Base-by-base conservation (phyloP, 1,140 invertebrate genomes). In the Globodera rostochiensis region DNA sequence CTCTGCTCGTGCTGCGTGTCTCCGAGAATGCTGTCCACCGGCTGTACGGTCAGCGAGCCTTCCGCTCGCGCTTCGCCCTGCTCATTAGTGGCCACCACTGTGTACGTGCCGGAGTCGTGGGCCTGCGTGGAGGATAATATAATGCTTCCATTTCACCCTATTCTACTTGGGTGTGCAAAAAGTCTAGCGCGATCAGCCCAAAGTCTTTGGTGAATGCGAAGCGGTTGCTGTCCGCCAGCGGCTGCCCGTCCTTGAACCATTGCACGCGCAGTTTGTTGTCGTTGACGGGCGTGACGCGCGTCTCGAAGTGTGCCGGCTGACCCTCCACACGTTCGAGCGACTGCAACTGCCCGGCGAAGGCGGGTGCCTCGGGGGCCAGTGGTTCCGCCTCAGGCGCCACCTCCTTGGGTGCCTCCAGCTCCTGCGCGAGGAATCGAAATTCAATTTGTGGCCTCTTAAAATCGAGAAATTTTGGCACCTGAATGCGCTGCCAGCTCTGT, bases 301-400 rank as follows among this genome's bases (percentile, higher is more conserved):
- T 97, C 90, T 98, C 96, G 88, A 99, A 98, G 77, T 95, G 93
- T 0, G 96, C 94, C 0, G 94, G 93, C 91, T 98, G 95, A 11
- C 94, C 94, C 91, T 97, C 95, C 86, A 88, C 84, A 21, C 87
- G 80, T 25, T 88, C 87, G 60, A 89, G 77, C 21, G 70, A 80
- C 21, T 87, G 82, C 50, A 88, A 69, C 13, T 81, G 82, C 36
- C 87, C 84, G 9, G 85, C 80, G 76, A 88, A 87, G 80, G 86
- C 79, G 9, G 87, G 87, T 49, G 88, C 74, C 36, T 80, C 88
- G 45, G 66, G 13, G 45, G 76, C 11, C 66, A 46, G 57, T 15
- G 77, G 78, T 60, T 86, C 83, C 94, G 94, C 5, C 25, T 82
- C 86, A 66, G 53, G 49, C 25, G 80, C 74, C 25, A 57, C 60